A percentile compares a stretch with the other conserved stretches of the same genome.
Conservation (phyloP, 2,797 vertebrate species). For the Gallinago solitaria region DNA sequence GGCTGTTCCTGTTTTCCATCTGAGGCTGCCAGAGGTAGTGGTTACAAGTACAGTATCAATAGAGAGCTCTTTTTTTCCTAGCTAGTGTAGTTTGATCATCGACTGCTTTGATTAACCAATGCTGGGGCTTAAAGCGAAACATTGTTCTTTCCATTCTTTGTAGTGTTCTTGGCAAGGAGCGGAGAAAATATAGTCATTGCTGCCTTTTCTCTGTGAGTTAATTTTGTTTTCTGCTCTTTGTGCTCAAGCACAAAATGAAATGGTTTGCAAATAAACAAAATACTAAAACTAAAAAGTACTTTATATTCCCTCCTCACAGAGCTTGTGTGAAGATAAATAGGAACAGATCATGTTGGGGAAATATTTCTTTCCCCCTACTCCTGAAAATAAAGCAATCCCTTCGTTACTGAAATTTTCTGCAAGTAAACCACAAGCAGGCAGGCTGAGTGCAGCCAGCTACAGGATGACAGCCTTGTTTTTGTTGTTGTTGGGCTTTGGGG, state of each 20-base stretch:
- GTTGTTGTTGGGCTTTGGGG: slow-evolving; percentile 40
- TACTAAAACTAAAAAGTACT: background rate
- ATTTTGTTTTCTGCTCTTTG: slow-evolving; percentile 1
- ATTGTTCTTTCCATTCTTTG: slow-evolving; percentile 34
- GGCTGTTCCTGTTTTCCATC: background rate
- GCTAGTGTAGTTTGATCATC: background rate
- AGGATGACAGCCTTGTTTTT: slow-evolving; percentile 28
- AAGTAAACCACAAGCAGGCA: slow-evolving; percentile 34
- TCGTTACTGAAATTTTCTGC: background rate
- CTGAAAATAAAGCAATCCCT: background rate
- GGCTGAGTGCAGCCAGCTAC: slow-evolving; percentile 2
- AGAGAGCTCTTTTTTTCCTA: background rate
- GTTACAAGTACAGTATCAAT: background rate
- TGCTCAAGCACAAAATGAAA: background rate
- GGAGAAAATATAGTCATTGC: background rate
- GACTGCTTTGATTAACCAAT: slow-evolving; percentile 12
- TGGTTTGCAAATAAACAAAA: background rate
- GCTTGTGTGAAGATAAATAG: background rate
- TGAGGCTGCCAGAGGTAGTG: background rate
- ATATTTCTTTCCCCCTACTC: background rate
- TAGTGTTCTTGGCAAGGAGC: slow-evolving; percentile 6
- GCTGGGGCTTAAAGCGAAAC: slow-evolving; percentile 4
- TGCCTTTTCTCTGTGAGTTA: background rate
- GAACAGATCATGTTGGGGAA: background rate
- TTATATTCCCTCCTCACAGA: background rate